Conservation (phyloP, 2,113 vertebrate species). For the Chlamydotis undulata region DNA sequence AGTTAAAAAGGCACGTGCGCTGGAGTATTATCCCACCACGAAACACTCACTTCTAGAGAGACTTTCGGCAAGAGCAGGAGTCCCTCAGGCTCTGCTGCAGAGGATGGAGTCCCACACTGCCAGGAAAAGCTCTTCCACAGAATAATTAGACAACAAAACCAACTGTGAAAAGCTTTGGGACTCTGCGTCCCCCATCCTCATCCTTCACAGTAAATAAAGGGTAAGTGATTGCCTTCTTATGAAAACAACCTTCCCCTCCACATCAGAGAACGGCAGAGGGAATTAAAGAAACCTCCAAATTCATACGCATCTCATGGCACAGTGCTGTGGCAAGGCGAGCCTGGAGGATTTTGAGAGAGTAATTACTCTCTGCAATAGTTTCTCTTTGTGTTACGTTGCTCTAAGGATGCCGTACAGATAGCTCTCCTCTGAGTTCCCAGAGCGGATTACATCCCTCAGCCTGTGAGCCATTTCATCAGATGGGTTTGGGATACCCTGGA, state of each 20-base stretch:
- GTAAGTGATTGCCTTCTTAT: conserved; percentile 1
- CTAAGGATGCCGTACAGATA: neutral
- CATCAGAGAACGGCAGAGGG: neutral
- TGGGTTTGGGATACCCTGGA: neutral
- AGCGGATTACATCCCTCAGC: neutral
- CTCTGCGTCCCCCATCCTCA: neutral
- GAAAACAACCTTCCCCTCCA: conserved; percentile 23
- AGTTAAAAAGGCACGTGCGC: neutral
- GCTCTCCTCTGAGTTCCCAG: neutral
- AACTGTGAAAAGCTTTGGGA: conserved; percentile 60
- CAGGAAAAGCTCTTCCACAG: neutral
- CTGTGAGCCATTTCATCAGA: neutral
- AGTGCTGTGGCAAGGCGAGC: neutral
- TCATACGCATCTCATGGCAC: neutral
- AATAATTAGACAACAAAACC: conserved; percentile 58
- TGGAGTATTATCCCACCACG: neutral
- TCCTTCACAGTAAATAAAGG: conserved; percentile 59
- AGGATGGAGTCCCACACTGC: accelerated
- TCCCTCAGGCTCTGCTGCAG: conserved; percentile 1
- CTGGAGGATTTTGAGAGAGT: neutral
- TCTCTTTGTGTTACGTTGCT: neutral
- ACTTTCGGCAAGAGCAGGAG: conserved; percentile 56
- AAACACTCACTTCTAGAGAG: neutral
- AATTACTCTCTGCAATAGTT: neutral
- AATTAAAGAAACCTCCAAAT: neutral